Conservation (phyloP, 2,888 invertebrate genomes). For the Pyrrhia umbra region DNA sequence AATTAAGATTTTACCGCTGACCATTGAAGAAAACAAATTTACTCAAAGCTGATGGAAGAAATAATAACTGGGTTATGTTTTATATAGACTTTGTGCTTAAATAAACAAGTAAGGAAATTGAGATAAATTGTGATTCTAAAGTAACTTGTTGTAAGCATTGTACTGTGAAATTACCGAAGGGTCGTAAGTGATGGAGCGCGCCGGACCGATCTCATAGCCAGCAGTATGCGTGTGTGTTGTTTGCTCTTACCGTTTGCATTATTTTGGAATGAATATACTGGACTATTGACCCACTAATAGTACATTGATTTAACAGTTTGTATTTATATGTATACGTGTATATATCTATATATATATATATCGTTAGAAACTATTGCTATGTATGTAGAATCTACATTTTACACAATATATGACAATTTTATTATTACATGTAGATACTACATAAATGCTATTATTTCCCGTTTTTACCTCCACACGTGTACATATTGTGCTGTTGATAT, state of each 20-base stretch:
- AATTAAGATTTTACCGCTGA: no score
- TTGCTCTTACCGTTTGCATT: slow-evolving; percentile 56
- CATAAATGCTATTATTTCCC: slow-evolving; percentile 37
- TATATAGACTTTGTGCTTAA: no score
- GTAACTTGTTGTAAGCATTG: slow-evolving; percentile 31
- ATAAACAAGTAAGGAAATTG: no score
- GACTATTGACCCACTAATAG: slow-evolving; percentile 58
- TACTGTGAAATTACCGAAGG: neutral
- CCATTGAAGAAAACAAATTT: no score
- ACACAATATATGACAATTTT: neutral
- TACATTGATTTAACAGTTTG: slow-evolving; percentile 56
- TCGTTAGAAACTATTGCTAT: slow-evolving; percentile 26
- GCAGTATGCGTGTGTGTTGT: slow-evolving; percentile 60
- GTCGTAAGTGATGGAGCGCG: neutral
- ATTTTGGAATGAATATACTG: slow-evolving; percentile 64
- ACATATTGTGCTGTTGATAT: slow-evolving; percentile 30
- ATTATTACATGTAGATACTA: slow-evolving; percentile 27
- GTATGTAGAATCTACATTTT: slow-evolving; percentile 48
- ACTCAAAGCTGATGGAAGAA: no score
- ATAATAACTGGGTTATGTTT: no score
- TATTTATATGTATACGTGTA: slow-evolving; percentile 47
- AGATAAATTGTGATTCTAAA: neutral
- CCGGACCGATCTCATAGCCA: slow-evolving; percentile 22
- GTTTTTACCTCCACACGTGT: slow-evolving; percentile 27
- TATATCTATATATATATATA: slow-evolving; percentile 26